Percentiles rank a stretch among this genome's conserved stretches.
These are phyloP conservation scores for Bergia sp. DNA, from an alignment of 92 coral and sea anemone genomes.

Conservation along the genomic window DNA sequence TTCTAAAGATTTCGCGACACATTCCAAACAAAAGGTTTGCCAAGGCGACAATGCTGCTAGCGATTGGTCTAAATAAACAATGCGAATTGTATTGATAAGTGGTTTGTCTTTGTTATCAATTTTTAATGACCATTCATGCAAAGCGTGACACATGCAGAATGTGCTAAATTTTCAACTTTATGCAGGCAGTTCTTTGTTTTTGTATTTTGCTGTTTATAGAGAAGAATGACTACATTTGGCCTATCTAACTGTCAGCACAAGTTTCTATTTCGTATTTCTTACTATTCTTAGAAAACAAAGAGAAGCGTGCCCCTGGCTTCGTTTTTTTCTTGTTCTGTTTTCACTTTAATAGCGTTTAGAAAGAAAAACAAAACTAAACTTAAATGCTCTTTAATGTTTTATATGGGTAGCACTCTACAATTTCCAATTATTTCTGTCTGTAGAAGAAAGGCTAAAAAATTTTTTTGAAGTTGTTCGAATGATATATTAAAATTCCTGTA, in stretches of 20 bases:
- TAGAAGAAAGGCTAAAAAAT: too few relatives aligned
- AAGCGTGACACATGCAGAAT: constrained; percentile 17
- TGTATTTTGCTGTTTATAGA: not conserved
- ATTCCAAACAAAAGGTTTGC: constrained; percentile 64
- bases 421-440: too few relatives aligned
- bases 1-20: constrained; percentile 41
- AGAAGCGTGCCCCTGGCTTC: not conserved
- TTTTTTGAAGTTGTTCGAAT: too few relatives aligned
- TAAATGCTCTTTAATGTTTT: too few relatives aligned
- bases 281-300: too few relatives aligned
- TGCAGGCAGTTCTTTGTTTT: not conserved
- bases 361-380: not conserved
- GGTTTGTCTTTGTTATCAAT: constrained; percentile 23
- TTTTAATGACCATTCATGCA: constrained; percentile 19
- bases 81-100: constrained; percentile 12
- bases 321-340: not conserved
- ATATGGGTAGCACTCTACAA: too few relatives aligned
- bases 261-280: too few relatives aligned
- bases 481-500: too few relatives aligned
- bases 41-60: constrained; percentile 61
- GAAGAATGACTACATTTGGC: not conserved
- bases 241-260: not conserved
- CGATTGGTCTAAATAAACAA: constrained; percentile 70
- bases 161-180: not conserved
- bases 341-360: not conserved